A percentile compares a stretch with the other conserved stretches of the same genome.
Evolutionary conservation across 2,113 vertebrate species (phyloP).

Genomic region (western clawed frog (Xenopus tropicalis)): UCB_Xtro_10.0 CM004446.2:125736001-125736500

Average conservation of each 20-base stretch:
- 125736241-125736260: slow-evolving; percentile 90
- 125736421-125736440: slow-evolving; percentile 63
- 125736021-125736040: slow-evolving; percentile 84
- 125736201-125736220: slow-evolving; percentile 86
- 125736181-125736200: slow-evolving; percentile 83
- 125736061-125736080: slow-evolving; percentile 76
- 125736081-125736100: slow-evolving; percentile 77
- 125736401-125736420: slow-evolving; percentile 80
- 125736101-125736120: slow-evolving; percentile 84
- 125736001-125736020: slow-evolving; percentile 89
- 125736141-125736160: slow-evolving; percentile 86
- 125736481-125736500: slow-evolving; percentile 62
- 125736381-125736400: slow-evolving; percentile 74
- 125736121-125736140: slow-evolving; percentile 70
- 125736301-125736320: slow-evolving; percentile 70
- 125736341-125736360: slow-evolving; percentile 72
- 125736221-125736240: slow-evolving; percentile 83
- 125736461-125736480: slow-evolving; percentile 53
- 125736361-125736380: slow-evolving; percentile 87
- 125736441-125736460: slow-evolving; percentile 64
- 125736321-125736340: slow-evolving; percentile 74
- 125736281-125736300: slow-evolving; percentile 88
- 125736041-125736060: slow-evolving; percentile 90
- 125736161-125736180: slow-evolving; percentile 87
- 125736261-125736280: slow-evolving; percentile 81